Conservation (phyloP, 2,888 invertebrate species). For the Beris chalybata region DNA sequence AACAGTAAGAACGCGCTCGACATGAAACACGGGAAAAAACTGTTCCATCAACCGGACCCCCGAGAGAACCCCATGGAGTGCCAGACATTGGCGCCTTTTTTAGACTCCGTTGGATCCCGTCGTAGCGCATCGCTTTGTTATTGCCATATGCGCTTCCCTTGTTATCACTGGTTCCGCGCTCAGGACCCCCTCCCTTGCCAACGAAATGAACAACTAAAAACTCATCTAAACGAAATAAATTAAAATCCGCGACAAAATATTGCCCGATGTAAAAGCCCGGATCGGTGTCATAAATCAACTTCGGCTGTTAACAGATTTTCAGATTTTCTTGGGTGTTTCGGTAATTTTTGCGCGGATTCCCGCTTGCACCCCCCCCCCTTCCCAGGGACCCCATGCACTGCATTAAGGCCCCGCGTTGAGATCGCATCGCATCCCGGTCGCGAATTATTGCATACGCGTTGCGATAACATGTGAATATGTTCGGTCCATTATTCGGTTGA, state of each 20-base stretch:
- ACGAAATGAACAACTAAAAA: constrained; percentile 6
- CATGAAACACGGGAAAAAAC: too few species aligned
- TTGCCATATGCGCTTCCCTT: constrained; percentile 13
- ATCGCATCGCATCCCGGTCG: too few species aligned
- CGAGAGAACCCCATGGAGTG: constrained; percentile 29
- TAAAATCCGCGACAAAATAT: constrained; percentile 37
- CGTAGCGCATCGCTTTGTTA: background rate
- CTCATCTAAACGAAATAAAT: constrained; percentile 31
- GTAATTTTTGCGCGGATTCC: background rate
- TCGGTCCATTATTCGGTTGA: too few species aligned
- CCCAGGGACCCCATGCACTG: too few species aligned
- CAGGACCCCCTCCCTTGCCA: constrained; percentile 26
- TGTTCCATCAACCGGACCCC: too few species aligned
- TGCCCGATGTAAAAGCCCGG: constrained; percentile 22
- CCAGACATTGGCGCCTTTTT: constrained; percentile 37
- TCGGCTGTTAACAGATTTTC: constrained; percentile 24
- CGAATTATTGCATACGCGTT: too few species aligned
- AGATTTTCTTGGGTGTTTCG: constrained; percentile 15
- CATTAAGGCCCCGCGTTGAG: too few species aligned
- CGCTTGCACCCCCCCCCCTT: too few species aligned
- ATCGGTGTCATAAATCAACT: constrained; percentile 23
- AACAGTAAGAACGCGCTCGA: too few species aligned
- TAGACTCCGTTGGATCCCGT: constrained; percentile 22
- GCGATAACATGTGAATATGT: too few species aligned
- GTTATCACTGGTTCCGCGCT: constrained; percentile 5